Percentiles rank a stretch among this genome's conserved stretches.
Conservation (phyloP, 2,797 vertebrate genomes). For the Xiphophorus birchmanni region DNA sequence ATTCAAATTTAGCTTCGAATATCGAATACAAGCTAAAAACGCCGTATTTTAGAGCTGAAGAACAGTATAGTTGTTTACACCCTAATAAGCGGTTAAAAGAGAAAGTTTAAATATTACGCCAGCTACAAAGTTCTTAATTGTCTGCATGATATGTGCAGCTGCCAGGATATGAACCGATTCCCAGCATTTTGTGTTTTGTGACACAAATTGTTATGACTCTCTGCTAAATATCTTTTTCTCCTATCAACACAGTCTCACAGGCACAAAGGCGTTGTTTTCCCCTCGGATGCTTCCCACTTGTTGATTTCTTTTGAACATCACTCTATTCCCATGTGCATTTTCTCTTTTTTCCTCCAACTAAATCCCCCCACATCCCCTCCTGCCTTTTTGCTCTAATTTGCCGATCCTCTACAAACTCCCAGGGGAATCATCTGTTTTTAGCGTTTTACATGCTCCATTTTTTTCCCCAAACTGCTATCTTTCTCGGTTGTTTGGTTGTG, state of each 20-base stretch:
- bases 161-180: background rate
- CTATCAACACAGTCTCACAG: background rate
- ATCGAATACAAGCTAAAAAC: background rate
- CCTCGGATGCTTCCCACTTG: slow-evolving; percentile 2
- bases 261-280: background rate
- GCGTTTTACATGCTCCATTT: background rate
- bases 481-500: background rate
- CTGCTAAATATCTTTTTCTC: background rate
- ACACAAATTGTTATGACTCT: background rate
- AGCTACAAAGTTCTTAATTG: background rate
- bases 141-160: background rate
- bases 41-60: background rate
- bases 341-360: background rate
- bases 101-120: background rate
- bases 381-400: background rate
- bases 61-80: background rate
- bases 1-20: background rate
- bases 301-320: background rate
- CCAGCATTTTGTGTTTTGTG: background rate
- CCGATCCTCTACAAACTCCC: background rate
- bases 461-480: background rate
- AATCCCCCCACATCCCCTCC: background rate
- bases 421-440: slow-evolving; percentile 1
- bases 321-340: background rate
- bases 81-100: background rate